These are phyloP conservation scores for Bellardia bayeri DNA, from an alignment of 2,888 invertebrate genomes.

Conservation along the genomic window DNA sequence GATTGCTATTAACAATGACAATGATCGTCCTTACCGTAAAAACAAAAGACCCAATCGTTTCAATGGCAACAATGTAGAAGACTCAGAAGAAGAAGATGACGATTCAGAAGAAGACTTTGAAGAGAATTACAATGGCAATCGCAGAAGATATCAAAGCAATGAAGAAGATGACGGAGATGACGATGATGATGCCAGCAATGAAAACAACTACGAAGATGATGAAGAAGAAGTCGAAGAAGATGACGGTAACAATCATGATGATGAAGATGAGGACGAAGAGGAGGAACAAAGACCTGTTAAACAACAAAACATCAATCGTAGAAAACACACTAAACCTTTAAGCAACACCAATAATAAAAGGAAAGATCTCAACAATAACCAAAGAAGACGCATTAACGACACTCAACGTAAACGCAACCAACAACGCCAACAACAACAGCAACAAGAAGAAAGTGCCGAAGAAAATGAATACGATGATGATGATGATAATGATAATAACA, in stretches of 20 bases:
- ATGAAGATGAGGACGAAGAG: conserved; percentile 68
- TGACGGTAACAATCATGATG: conserved; percentile 68
- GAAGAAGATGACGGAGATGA: conserved; percentile 77
- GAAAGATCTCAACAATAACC: neutral
- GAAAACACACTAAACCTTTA: conserved; percentile 71
- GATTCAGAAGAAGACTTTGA: conserved; percentile 74
- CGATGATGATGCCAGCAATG: conserved; percentile 72
- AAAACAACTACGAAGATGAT: conserved; percentile 62
- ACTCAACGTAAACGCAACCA: conserved; percentile 40
- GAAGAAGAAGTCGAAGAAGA: conserved; percentile 72
- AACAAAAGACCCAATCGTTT: conserved; percentile 75
- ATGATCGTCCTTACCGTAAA: conserved; percentile 49
- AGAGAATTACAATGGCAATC: conserved; percentile 42
- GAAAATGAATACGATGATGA: conserved; percentile 33
- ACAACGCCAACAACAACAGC: conserved; percentile 19
- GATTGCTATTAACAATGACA: conserved; percentile 68
- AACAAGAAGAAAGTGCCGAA: conserved; percentile 30
- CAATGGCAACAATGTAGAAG: conserved; percentile 74
- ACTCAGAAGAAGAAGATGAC: conserved; percentile 75
- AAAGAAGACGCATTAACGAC: conserved; percentile 29
- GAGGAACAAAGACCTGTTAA: conserved; percentile 65
- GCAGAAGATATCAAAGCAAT: conserved; percentile 33
- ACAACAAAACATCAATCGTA: conserved; percentile 51
- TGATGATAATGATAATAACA: conserved; percentile 30
- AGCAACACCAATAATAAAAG: conserved; percentile 47